Evolutionary conservation across 2,888 invertebrate species (phyloP).

Genomic region (Ectemnius cavifrons): DNA sequence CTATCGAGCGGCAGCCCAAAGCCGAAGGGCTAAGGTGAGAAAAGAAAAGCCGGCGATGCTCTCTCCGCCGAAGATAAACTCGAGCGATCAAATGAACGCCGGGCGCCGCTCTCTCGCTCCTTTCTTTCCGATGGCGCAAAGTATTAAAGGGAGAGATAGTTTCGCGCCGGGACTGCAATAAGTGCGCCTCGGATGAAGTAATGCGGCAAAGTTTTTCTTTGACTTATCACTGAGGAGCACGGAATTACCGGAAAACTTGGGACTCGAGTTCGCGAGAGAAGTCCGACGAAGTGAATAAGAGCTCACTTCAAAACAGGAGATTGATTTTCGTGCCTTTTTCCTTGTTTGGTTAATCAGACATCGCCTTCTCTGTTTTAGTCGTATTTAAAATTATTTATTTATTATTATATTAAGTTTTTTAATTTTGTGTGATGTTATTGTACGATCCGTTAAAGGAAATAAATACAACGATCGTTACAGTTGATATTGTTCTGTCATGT

Average conservation of each 20-base stretch:
- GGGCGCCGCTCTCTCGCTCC: background rate
- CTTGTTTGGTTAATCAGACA: too few species aligned
- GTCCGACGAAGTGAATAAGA: slow-evolving; percentile 5
- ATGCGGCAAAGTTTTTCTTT: slow-evolving; percentile 35
- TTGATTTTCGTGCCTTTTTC: too few species aligned
- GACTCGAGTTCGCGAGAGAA: slow-evolving; percentile 15
- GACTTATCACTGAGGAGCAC: slow-evolving; percentile 27
- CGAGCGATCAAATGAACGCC: slow-evolving; percentile 19
- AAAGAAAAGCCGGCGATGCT: background rate
- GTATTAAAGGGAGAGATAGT: slow-evolving; percentile 19
- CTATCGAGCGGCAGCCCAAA: too few species aligned
- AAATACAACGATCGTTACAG: too few species aligned
- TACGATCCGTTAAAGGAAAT: too few species aligned
- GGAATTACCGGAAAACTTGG: slow-evolving; percentile 9
- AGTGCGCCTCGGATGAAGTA: slow-evolving; percentile 7
- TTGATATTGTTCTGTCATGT: too few species aligned
- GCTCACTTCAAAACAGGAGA: background rate
- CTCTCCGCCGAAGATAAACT: slow-evolving; percentile 17
- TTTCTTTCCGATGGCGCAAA: background rate
- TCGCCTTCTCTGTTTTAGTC: too few species aligned
- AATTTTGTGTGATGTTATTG: too few species aligned
- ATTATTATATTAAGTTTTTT: too few species aligned
- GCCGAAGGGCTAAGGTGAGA: background rate
- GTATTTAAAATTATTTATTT: too few species aligned
- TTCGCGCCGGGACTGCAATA: background rate